A percentile compares a stretch with the other conserved stretches of the same genome.
Conservation (phyloP, 2,797 vertebrate species). For the Hoplostethus mediterraneus region DNA sequence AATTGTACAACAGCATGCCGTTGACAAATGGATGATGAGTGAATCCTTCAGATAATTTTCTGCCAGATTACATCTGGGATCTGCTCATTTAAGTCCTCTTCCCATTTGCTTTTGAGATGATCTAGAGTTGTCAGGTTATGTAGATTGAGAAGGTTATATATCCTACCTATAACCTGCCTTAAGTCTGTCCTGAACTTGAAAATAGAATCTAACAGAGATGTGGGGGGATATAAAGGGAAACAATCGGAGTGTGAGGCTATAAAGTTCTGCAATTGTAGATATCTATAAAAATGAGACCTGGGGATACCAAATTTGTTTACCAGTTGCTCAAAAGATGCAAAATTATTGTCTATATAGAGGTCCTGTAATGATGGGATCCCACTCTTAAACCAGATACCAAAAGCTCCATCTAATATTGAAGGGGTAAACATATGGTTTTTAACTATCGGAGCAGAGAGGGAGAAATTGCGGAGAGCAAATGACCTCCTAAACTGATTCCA, state of each 20-base stretch:
- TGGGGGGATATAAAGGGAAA: not conserved
- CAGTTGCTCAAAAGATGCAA: conserved; percentile 19
- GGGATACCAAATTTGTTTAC: conserved; percentile 8
- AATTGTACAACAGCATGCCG: not conserved
- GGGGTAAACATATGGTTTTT: conserved; percentile 21
- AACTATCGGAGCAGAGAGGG: too few relatives aligned
- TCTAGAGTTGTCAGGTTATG: too few relatives aligned
- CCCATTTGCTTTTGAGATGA: too few relatives aligned
- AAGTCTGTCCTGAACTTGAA: not conserved
- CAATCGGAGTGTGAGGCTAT: not conserved
- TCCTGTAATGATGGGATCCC: conserved; percentile 8
- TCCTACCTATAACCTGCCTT: conserved; percentile 2
- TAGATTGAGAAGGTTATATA: too few relatives aligned
- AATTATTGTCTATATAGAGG: conserved; percentile 3
- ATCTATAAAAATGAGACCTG: conserved; percentile 11
- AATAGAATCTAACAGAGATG: conserved; percentile 5
- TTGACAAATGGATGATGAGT: too few relatives aligned
- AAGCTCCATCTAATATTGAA: conserved; percentile 3
- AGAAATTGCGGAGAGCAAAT: not conserved
- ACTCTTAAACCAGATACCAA: conserved; percentile 11
- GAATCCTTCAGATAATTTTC: not conserved
- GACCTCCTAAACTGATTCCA: conserved; percentile 19
- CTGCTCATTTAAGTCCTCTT: too few relatives aligned
- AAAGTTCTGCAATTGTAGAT: conserved; percentile 3
- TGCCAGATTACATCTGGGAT: not conserved